Base-by-base conservation (phyloP, 2,113 vertebrate genomes). In the Tragelaphus scriptus region DNA sequence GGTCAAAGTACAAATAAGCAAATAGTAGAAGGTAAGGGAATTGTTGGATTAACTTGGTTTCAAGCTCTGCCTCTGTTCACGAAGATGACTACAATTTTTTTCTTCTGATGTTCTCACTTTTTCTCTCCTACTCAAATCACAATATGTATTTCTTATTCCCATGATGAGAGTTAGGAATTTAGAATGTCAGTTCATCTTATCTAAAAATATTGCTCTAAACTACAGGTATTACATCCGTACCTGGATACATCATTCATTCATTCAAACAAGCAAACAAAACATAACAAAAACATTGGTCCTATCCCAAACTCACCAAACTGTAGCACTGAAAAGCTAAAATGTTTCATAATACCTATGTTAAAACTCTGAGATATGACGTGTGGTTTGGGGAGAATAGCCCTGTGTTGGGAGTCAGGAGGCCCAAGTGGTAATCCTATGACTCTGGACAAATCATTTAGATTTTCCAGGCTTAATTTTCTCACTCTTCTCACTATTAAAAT, bases 11-110 rank as follows among this genome's bases (percentile, higher is more conserved):
- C 87, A 61, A 79, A 98, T 79, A 98, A 98, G 68, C 93, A 98
- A 85, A 79, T 97, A 25, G 96, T 98, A 85, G 95, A 98, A 97
- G 98, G 97, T 98, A 95, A 97, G 96, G n/a, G 21, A 30, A 61
- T 86, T 79, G 53, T 28, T 53, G 21, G 30, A n/a, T 36, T 9
- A 84, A 40, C 32, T 51, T 88, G 49, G 15, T 40, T 91, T 91
- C 25, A 79, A 85, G n/a, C 84, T 82, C 32, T 91, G 17, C 47
- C 47, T 97, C 30, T 87, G 3, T 59, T 91, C 21, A 79, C 56
- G 89, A 90, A 47, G 51, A 68, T 53, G 40, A 26, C 21, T 96
- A 0, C 58, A 80, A 21, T 1, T 23, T 71, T 97, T 84, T 44
- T 95, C 85, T 85, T 75, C 21, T 7, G 17, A 10, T 94, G 49